Conservation (phyloP, 2,113 vertebrate genomes). For the Lates calcarifer region DNA sequence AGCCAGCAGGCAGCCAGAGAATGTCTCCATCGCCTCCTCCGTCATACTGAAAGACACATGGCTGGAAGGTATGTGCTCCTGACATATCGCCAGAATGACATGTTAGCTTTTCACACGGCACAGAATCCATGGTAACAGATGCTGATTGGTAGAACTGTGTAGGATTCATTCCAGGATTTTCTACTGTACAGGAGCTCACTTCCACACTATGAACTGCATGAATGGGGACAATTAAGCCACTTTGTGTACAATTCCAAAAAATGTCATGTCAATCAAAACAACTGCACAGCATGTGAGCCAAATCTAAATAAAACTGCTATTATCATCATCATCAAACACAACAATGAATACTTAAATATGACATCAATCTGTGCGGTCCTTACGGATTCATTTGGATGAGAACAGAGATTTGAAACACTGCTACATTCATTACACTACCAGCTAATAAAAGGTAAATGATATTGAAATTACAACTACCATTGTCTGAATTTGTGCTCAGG, state of each 20-base stretch:
- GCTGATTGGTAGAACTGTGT: neutral
- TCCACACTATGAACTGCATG: slow-evolving; percentile 4
- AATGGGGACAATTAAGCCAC: slow-evolving; percentile 13
- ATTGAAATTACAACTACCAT: slow-evolving; percentile 17
- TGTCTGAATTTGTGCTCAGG: slow-evolving; percentile 31
- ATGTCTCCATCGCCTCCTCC: slow-evolving; percentile 11
- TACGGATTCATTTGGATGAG: slow-evolving; percentile 34
- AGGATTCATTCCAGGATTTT: neutral
- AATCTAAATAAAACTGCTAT: slow-evolving; percentile 18
- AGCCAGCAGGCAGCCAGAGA: slow-evolving; percentile 22
- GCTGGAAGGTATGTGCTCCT: slow-evolving; percentile 43
- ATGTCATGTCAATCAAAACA: slow-evolving; percentile 21
- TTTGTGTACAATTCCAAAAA: slow-evolving; percentile 21
- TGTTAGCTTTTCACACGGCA: slow-evolving; percentile 25
- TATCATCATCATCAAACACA: slow-evolving; percentile 17
- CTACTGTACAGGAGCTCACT: slow-evolving; percentile 5
- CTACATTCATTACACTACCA: slow-evolving; percentile 37
- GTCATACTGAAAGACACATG: slow-evolving; percentile 8
- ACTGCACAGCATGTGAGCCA: slow-evolving; percentile 13
- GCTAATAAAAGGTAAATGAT: slow-evolving; percentile 32
- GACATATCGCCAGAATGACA: slow-evolving; percentile 43
- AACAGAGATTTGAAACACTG: slow-evolving; percentile 46
- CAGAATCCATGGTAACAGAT: slow-evolving; percentile 38
- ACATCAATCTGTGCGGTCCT: slow-evolving; percentile 71
- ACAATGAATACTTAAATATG: slow-evolving; percentile 60